A percentile compares a stretch with the other conserved stretches of the same genome.
Evolutionary conservation across 2,888 invertebrate genomes (phyloP).

Genomic region (Noctua comes): DNA sequence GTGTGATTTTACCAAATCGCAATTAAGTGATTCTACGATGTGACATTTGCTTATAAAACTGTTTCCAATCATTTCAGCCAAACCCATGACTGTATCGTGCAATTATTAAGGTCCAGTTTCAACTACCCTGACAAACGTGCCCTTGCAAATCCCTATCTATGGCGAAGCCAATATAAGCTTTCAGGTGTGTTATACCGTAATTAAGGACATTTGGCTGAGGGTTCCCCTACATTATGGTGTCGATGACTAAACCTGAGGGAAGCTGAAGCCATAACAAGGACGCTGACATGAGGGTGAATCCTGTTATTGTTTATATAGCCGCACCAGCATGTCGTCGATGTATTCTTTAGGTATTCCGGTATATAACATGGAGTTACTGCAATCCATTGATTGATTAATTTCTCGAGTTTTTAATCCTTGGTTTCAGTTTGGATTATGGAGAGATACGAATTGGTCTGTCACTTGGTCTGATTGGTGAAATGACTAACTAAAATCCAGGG

Average conservation of each 20-base stretch:
- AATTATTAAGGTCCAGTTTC: not conserved
- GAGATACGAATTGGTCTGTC: not conserved
- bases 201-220: constrained; percentile 75
- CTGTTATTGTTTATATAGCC: constrained; percentile 79
- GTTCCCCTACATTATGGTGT: constrained; percentile 79
- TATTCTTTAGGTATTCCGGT: constrained; percentile 56
- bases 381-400: not conserved
- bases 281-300: constrained; percentile 81
- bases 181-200: constrained; percentile 71
- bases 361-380: constrained; percentile 24
- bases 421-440: not conserved
- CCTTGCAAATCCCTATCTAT: constrained; percentile 35
- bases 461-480: not conserved
- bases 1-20: constrained; percentile 1
- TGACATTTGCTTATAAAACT: not conserved
- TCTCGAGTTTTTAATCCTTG: not conserved
- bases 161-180: constrained; percentile 51
- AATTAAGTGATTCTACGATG: not conserved
- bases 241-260: constrained; percentile 87
- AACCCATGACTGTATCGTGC: not conserved
- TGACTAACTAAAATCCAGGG: not conserved
- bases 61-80: not conserved
- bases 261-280: constrained; percentile 86
- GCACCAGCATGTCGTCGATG: constrained; percentile 57
- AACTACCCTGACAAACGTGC: not conserved